phyloP scores from a whole-genome alignment of 2,113 vertebrate genomes.

The Takifugu bimaculatus region DNA sequence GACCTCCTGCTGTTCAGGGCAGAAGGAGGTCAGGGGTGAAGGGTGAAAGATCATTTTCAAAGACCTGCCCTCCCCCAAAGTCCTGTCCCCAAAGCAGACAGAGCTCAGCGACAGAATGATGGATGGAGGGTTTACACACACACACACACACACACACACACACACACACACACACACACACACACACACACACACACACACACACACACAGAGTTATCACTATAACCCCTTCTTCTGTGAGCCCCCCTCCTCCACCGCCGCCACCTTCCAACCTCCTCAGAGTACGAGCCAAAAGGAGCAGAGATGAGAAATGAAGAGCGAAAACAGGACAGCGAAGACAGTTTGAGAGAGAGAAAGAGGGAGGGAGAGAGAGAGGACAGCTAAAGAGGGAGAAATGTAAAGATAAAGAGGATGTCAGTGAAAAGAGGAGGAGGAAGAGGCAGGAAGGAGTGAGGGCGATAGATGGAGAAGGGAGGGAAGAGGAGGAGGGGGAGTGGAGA shows the following conservation, averaged over 20 bases:
- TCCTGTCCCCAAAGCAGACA: constrained; percentile 49
- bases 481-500: constrained; percentile 44
- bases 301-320: constrained; percentile 39
- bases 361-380: constrained; percentile 18
- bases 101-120: constrained; percentile 61
- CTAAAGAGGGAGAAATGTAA: constrained; percentile 43
- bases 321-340: constrained; percentile 46
- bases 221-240: constrained; percentile 23
- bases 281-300: constrained; percentile 40
- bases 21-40: constrained; percentile 45
- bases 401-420: constrained; percentile 47
- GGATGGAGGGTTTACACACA: constrained; percentile 60
- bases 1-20: constrained; percentile 21
- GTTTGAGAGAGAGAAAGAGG: constrained; percentile 19
- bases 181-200: neutral
- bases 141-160: constrained; percentile 2
- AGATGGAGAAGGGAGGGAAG: constrained; percentile 21
- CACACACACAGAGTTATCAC: constrained; percentile 26
- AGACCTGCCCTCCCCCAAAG: constrained; percentile 4
- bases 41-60: constrained; percentile 63
- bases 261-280: constrained; percentile 19
- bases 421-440: constrained; percentile 30
- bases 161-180: neutral
- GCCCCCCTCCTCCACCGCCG: constrained; percentile 10
- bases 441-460: constrained; percentile 15